A percentile compares a stretch with the other conserved stretches of the same genome.
These are phyloP conservation scores for Clepsis dumicolana DNA, from an alignment of 2,888 invertebrate genomes.

Conservation along the genomic window DNA sequence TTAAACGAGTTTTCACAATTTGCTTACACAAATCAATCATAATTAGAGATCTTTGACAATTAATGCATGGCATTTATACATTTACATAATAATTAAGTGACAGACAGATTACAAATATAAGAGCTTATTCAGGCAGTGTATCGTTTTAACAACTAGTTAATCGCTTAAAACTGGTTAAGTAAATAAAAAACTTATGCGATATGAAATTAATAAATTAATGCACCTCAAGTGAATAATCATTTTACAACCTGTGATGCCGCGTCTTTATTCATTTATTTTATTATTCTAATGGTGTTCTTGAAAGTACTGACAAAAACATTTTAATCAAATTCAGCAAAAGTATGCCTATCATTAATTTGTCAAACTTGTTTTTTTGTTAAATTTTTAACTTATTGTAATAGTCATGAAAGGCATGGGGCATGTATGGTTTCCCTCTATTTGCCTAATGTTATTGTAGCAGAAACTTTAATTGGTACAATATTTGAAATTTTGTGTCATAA, in stretches of 20 bases:
- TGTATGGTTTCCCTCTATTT: too few relatives aligned
- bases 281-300: too few relatives aligned
- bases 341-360: too few relatives aligned
- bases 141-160: slow-evolving; percentile 1
- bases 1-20: background rate
- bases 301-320: too few relatives aligned
- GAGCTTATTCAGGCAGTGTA: slow-evolving; percentile 34
- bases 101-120: slow-evolving; percentile 24
- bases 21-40: background rate
- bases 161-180: slow-evolving; percentile 4
- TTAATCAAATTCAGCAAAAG: too few relatives aligned
- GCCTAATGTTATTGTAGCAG: too few relatives aligned
- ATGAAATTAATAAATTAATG: background rate
- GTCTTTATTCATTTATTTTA: background rate
- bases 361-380: too few relatives aligned
- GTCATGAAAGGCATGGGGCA: too few relatives aligned
- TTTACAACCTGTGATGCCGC: background rate
- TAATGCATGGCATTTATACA: slow-evolving; percentile 2
- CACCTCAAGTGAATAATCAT: background rate
- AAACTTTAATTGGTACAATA: too few relatives aligned
- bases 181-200: background rate
- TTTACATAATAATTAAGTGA: slow-evolving; percentile 12
- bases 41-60: slow-evolving; percentile 1
- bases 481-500: too few relatives aligned
- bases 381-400: too few relatives aligned